These are phyloP conservation scores for Agriopis leucophaearia DNA, from an alignment of 2,888 invertebrate species.

Conservation along the genomic window DNA sequence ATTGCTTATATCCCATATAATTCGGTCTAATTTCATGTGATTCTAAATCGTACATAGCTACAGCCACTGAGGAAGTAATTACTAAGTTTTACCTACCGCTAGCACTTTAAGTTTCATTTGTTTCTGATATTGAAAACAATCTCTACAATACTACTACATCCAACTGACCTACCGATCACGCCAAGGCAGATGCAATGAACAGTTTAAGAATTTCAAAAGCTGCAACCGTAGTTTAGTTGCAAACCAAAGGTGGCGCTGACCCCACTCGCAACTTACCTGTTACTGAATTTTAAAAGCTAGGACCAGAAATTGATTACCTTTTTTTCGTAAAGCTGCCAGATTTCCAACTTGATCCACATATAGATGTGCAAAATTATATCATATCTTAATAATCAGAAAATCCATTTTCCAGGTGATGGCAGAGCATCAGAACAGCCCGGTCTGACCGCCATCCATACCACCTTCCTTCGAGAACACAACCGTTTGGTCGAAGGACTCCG, in stretches of 20 bases:
- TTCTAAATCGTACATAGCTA: neutral
- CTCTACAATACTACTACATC: neutral
- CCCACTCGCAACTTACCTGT: too few species aligned
- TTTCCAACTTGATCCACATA: neutral
- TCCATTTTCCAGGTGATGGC: slow-evolving; percentile 88
- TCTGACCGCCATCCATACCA: slow-evolving; percentile 94
- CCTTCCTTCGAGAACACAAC: slow-evolving; percentile 96
- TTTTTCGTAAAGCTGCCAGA: neutral
- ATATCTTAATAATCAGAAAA: neutral
- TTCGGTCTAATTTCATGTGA: neutral
- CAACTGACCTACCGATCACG: too few species aligned
- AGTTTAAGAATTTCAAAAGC: neutral
- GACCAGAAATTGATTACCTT: neutral
- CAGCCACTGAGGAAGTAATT: neutral
- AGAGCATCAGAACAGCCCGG: slow-evolving; percentile 97
- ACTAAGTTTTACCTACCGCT: neutral
- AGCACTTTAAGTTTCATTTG: neutral
- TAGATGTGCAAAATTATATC: neutral
- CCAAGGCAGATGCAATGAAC: neutral
- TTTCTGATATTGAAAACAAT: neutral
- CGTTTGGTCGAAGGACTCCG: slow-evolving; percentile 92
- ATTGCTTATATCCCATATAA: too few species aligned
- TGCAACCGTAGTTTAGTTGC: neutral
- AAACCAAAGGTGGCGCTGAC: neutral
- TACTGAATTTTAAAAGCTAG: neutral